Evolutionary conservation across 1,140 invertebrate genomes (phyloP).

Genomic region (Sarcophaga bullata): DNA sequence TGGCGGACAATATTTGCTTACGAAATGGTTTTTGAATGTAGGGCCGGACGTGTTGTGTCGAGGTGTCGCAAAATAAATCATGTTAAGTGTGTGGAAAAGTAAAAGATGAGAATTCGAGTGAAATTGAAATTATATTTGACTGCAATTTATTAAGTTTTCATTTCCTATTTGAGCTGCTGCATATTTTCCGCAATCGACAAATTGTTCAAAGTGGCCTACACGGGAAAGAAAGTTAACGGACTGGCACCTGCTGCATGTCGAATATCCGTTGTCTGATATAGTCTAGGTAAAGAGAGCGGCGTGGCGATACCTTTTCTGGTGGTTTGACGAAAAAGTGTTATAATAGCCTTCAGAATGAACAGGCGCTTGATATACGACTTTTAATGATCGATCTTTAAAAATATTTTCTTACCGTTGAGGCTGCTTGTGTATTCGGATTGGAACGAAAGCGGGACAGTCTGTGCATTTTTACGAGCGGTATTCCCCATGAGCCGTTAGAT

Average conservation of each 20-base stretch:
- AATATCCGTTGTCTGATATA: constrained; percentile 32
- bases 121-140: neutral
- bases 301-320: neutral
- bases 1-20: neutral
- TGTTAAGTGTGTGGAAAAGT: neutral
- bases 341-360: constrained; percentile 64
- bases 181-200: neutral
- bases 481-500: constrained; percentile 54
- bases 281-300: neutral
- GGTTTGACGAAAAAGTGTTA: constrained; percentile 57
- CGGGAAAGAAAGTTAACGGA: constrained; percentile 4
- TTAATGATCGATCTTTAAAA: constrained; percentile 67
- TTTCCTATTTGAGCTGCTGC: neutral
- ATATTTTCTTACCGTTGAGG: constrained; percentile 62
- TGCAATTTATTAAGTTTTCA: neutral
- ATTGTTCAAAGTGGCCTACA: too few relatives aligned
- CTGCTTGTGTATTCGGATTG: constrained; percentile 50
- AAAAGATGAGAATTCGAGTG: neutral
- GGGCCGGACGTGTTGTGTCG: neutral
- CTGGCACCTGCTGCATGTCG: neutral
- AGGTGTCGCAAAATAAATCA: neutral
- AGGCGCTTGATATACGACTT: constrained; percentile 61
- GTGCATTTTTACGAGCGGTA: constrained; percentile 13
- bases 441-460: constrained; percentile 54
- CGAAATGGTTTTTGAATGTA: neutral